Conservation (phyloP, 2,888 invertebrate species). For the Drosophila lutescens region DNA sequence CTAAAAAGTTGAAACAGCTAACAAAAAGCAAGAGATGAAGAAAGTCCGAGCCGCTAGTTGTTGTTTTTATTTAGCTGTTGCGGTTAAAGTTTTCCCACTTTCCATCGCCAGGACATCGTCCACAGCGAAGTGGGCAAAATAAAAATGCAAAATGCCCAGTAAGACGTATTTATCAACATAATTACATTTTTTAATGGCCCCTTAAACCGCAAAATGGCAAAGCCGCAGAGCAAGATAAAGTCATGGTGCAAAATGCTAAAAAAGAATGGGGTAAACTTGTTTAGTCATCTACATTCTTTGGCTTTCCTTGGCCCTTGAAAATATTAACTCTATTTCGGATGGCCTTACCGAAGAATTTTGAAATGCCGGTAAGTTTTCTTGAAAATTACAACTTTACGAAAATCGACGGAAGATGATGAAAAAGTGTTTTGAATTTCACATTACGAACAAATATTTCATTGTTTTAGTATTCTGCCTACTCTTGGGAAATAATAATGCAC, state of each 20-base stretch:
- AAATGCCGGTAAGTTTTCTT: background rate
- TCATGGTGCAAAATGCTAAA: slow-evolving; percentile 34
- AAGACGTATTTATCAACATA: slow-evolving; percentile 82
- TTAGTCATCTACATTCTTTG: background rate
- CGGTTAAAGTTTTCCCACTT: slow-evolving; percentile 64
- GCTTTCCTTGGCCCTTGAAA: background rate
- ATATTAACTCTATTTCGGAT: background rate
- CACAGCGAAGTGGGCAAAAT: slow-evolving; percentile 59
- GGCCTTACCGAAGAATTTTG: background rate
- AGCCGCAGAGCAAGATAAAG: slow-evolving; percentile 62
- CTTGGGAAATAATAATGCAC: background rate
- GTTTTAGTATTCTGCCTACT: too few relatives aligned
- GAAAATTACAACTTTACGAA: too few relatives aligned
- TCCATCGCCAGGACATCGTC: slow-evolving; percentile 29
- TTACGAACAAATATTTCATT: too few relatives aligned
- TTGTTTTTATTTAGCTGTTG: slow-evolving; percentile 59
- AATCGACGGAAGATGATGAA: too few relatives aligned
- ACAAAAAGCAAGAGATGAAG: slow-evolving; percentile 49
- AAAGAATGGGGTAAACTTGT: slow-evolving; percentile 11
- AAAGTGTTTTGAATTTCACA: too few relatives aligned
- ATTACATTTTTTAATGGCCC: slow-evolving; percentile 83
- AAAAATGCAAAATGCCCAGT: slow-evolving; percentile 68
- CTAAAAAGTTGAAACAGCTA: slow-evolving; percentile 59
- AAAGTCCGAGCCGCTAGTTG: slow-evolving; percentile 47
- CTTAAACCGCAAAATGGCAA: slow-evolving; percentile 80